Conservation (phyloP, 2,888 invertebrate genomes). For the Acanthosepion esculentum region DNA sequence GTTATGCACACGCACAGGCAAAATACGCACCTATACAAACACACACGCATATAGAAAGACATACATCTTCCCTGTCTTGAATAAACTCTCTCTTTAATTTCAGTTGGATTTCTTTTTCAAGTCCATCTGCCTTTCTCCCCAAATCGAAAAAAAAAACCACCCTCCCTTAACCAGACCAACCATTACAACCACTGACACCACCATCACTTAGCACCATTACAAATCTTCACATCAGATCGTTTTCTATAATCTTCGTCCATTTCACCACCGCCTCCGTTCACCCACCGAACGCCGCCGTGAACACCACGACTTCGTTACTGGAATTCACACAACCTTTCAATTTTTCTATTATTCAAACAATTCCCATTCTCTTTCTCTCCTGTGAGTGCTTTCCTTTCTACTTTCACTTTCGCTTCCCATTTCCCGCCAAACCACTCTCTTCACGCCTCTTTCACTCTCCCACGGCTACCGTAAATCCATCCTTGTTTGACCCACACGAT, state of each 20-base stretch:
- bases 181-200: neutral
- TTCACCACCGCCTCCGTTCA: neutral
- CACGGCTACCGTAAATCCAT: neutral
- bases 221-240: neutral
- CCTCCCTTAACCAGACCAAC: too few relatives aligned
- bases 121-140: too few relatives aligned
- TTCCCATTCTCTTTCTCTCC: neutral
- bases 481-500: neutral
- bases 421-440: constrained; percentile 33
- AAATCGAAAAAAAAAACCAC: too few relatives aligned
- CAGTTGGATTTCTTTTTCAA: neutral
- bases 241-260: neutral
- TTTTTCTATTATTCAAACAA: constrained; percentile 33
- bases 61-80: too few relatives aligned
- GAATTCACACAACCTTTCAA: neutral
- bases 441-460: neutral
- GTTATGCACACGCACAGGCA: too few relatives aligned
- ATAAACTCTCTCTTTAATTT: neutral
- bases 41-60: too few relatives aligned
- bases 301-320: neutral
- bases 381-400: neutral
- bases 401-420: constrained; percentile 7
- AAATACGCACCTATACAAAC: too few relatives aligned
- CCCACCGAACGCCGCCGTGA: accelerated
- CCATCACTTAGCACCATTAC: neutral